A percentile compares a stretch with the other conserved stretches of the same genome.
Evolutionary conservation across 2,113 vertebrate species (phyloP).

Genomic region (Tyto alba): DNA sequence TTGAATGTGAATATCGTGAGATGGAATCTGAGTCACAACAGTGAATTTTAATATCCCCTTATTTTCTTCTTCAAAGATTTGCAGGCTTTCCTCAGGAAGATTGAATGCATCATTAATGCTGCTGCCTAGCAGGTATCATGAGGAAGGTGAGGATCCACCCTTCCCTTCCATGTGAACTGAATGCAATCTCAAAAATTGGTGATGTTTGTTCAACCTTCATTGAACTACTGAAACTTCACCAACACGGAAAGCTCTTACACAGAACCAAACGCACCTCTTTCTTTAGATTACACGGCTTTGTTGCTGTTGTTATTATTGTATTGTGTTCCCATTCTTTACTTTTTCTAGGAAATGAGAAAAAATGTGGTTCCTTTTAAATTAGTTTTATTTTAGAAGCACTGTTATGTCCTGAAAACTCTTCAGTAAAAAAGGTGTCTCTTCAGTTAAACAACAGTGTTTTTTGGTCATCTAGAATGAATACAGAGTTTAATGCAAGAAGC

Average conservation of each 20-base stretch:
- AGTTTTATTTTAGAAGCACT: neutral
- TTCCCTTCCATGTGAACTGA: neutral
- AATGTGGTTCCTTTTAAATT: neutral
- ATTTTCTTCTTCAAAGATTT: neutral
- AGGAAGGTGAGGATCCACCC: neutral
- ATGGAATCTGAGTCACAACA: neutral
- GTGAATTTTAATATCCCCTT: neutral
- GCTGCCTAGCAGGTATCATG: neutral
- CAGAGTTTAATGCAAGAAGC: neutral
- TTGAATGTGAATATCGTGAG: neutral
- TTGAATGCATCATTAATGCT: neutral
- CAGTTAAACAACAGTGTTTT: neutral
- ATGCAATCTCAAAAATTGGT: neutral
- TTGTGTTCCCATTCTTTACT: neutral
- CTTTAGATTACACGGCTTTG: neutral
- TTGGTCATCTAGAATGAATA: neutral
- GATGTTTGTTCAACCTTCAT: neutral
- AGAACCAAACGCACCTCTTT: neutral
- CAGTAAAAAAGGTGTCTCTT: neutral
- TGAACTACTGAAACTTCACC: neutral
- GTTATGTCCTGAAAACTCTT: neutral
- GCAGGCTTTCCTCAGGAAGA: neutral
- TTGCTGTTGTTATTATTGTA: neutral
- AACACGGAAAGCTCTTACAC: neutral
- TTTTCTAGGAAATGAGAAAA: neutral